Conservation (phyloP, 2,113 vertebrate species). For the Neolamprologus longior region DNA sequence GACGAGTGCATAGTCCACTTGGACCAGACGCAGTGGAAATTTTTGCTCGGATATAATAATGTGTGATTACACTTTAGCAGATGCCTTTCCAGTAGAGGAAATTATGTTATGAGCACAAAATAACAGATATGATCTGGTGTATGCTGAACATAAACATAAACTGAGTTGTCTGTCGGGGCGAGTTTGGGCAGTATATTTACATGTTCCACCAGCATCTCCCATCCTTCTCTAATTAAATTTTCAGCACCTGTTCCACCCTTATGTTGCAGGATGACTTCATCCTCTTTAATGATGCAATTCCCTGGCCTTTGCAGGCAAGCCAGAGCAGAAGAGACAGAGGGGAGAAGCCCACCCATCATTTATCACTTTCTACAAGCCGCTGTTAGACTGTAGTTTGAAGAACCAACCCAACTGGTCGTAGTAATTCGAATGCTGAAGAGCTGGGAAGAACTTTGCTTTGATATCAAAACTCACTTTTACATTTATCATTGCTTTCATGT, state of each 20-base stretch:
- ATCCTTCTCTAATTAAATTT: constrained; percentile 59
- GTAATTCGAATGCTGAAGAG: background rate
- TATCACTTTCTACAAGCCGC: constrained; percentile 45
- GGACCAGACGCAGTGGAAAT: background rate
- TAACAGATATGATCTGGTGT: background rate
- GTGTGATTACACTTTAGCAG: background rate
- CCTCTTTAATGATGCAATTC: constrained; percentile 69
- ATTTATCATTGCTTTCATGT: background rate
- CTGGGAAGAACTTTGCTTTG: background rate
- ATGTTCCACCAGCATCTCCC: constrained; percentile 30
- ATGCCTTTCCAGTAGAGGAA: background rate
- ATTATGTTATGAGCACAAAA: background rate
- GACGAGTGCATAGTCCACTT: background rate
- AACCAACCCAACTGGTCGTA: background rate
- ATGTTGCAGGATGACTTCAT: constrained; percentile 76
- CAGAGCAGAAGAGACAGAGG: background rate
- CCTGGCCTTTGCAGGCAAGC: constrained; percentile 52
- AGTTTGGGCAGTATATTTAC: constrained; percentile 29
- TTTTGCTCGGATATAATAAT: background rate
- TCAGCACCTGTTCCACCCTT: constrained; percentile 65
- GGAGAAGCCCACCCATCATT: constrained; percentile 44
- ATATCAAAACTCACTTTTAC: background rate
- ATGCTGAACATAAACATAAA: background rate
- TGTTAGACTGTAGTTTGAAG: constrained; percentile 5
- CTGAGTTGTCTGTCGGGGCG: background rate